Base-by-base conservation (phyloP, 1,140 invertebrate genomes). In the Camponotus vicinus region DNA sequence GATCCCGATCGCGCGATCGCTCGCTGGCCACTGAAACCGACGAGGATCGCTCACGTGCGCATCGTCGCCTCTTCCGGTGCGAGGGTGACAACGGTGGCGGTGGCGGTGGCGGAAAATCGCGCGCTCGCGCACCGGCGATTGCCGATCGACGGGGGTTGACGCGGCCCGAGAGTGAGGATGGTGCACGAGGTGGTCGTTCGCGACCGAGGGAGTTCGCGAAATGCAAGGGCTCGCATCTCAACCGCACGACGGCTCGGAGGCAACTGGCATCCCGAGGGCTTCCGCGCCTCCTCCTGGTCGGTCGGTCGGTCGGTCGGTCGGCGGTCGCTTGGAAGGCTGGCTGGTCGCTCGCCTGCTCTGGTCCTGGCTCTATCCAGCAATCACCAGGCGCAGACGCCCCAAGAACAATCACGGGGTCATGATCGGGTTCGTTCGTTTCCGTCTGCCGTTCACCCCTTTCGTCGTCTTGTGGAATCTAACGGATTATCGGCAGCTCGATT, bases 161-260 rank as follows among this genome's bases (percentile, higher is more conserved):
- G 2, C 32, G n/a, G 49, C 1, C 11, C 8, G n/a, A 45, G 9
- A 13, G 0, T 6, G 71, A 61, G 21, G 49, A n/a, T 6, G 32
- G 45, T 66, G 71, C 86, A 90, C 88, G 89, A 90, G 80, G 82
- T 90, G 80, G 82, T 90, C 32, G 66, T 11, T 8, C 71, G 70
- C 27, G 27, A 27, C 13, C 71, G 83, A 27, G 21, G 76, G 6
- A 15, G 59, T 45, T 80, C 70, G 11, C 45, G 63, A 61, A 86
- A 71, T 49, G 63, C 83, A 40, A 80, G 32, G 52, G 63, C 83
- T 90, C 83, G 90, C 94, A 93, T 94, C 94, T 94, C 93, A 93
- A 94, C 94, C 92, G 92, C 92, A 91, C 94, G 93, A 90, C 92
- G 93, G 94, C 87, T 95, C 94, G 94, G 91, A 93, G 92, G 92